Evolutionary conservation across 2,113 vertebrate genomes (phyloP).

Genomic region (Solea solea): DNA sequence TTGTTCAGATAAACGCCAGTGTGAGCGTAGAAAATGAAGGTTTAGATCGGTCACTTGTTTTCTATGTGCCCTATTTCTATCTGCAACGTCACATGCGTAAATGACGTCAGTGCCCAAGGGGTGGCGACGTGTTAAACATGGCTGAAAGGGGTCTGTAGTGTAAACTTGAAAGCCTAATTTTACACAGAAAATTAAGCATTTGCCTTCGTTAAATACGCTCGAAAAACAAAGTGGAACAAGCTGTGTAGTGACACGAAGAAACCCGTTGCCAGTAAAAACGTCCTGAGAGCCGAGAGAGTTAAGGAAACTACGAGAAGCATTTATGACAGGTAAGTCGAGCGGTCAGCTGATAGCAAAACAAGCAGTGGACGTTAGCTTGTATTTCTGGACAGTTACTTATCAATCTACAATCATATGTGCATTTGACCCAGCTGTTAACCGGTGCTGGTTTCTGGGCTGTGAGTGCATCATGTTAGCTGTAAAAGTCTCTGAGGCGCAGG

Average conservation of each 20-base stretch:
- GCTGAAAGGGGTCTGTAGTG: conserved; percentile 62
- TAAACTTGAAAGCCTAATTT: conserved; percentile 52
- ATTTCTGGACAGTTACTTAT: conserved; percentile 7
- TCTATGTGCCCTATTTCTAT: conserved; percentile 23
- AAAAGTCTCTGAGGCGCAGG: not conserved
- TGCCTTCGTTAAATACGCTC: not conserved
- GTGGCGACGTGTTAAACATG: conserved; percentile 79
- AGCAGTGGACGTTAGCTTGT: conserved; percentile 31
- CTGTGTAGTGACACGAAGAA: not conserved
- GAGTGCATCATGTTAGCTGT: not conserved
- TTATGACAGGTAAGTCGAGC: conserved; percentile 74
- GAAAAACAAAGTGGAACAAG: not conserved
- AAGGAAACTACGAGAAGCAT: conserved; percentile 45
- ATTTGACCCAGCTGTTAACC: not conserved
- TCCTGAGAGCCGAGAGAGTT: not conserved
- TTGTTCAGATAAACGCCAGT: no score
- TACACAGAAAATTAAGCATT: not conserved
- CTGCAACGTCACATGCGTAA: conserved; percentile 38
- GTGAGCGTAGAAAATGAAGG: no score
- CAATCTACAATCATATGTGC: not conserved
- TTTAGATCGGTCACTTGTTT: not conserved
- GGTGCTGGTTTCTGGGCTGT: not conserved
- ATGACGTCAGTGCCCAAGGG: conserved; percentile 63
- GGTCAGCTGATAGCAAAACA: conserved; percentile 63
- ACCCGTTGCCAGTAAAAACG: not conserved